Conservation (phyloP, 2,797 vertebrate genomes). For the Onychomys leucogaster region DNA sequence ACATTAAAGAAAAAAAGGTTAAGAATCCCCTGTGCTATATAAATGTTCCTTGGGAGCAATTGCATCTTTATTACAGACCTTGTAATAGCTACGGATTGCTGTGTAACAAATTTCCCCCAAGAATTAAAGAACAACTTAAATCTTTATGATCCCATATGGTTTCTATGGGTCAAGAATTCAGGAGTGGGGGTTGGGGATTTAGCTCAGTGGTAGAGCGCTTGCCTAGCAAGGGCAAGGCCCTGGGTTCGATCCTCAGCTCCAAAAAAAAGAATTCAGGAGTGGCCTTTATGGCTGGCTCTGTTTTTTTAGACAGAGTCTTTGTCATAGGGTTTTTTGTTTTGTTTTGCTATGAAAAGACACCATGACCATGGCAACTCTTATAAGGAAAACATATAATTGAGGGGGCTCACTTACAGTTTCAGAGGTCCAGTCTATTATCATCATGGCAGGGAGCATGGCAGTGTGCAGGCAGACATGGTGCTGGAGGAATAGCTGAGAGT, state of each 20-base stretch:
- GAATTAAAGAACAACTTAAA: background rate
- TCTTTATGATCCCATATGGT: background rate
- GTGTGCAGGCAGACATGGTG: background rate
- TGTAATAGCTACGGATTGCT: background rate
- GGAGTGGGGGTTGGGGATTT: too few species aligned
- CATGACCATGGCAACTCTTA: background rate
- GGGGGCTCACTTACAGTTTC: background rate
- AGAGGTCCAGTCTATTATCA: background rate
- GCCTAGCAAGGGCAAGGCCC: too few species aligned
- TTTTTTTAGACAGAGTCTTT: background rate
- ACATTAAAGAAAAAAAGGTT: conserved; percentile 13
- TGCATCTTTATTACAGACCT: background rate
- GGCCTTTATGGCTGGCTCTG: background rate
- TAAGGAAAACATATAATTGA: background rate
- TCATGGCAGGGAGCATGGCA: background rate
- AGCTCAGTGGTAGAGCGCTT: too few species aligned
- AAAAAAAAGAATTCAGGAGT: conserved; percentile 1
- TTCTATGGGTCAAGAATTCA: background rate
- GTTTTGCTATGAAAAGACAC: background rate
- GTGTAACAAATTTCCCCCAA: background rate
- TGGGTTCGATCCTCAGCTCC: too few species aligned
- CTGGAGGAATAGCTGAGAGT: background rate
- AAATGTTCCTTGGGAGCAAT: background rate
- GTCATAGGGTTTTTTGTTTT: background rate
- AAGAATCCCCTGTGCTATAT: background rate